Percentiles rank a stretch among this genome's conserved stretches.
phyloP scores from a whole-genome alignment of 2,113 vertebrate species.

The human region DNA sequence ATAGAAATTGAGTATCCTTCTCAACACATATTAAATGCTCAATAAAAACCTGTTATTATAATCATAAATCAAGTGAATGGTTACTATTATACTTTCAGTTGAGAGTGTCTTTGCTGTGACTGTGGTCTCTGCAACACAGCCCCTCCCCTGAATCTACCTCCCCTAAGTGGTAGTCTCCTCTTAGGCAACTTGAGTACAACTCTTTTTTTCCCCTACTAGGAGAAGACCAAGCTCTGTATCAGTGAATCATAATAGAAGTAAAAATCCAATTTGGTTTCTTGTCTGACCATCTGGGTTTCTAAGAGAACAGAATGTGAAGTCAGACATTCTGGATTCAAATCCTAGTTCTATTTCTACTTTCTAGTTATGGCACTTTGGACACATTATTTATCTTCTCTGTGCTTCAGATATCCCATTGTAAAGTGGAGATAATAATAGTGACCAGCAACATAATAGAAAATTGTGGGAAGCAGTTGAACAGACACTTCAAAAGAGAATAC shows the following conservation, averaged over 20 bases:
- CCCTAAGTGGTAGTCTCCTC: not conserved
- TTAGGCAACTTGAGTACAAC: not conserved
- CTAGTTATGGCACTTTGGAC: not conserved
- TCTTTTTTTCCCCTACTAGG: not conserved
- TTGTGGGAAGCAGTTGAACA: not conserved
- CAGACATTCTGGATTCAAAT: constrained; percentile 15
- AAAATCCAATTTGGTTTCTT: not conserved
- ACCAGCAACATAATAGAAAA: not conserved
- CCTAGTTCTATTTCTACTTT: not conserved
- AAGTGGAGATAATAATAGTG: not conserved
- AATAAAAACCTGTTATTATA: not conserved
- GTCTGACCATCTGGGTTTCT: not conserved
- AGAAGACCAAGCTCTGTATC: not conserved
- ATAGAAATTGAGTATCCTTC: not conserved
- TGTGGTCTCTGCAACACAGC: not conserved
- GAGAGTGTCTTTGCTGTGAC: not conserved
- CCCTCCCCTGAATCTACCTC: not conserved
- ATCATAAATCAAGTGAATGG: not conserved
- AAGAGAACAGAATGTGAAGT: not conserved
- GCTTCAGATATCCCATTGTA: not conserved
- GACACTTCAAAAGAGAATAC: not conserved
- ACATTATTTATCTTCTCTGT: not conserved
- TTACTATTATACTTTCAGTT: not conserved
- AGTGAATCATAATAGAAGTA: not conserved
- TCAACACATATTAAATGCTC: not conserved